Conservation (phyloP, 1,140 invertebrate species). For the Limonius californicus region DNA sequence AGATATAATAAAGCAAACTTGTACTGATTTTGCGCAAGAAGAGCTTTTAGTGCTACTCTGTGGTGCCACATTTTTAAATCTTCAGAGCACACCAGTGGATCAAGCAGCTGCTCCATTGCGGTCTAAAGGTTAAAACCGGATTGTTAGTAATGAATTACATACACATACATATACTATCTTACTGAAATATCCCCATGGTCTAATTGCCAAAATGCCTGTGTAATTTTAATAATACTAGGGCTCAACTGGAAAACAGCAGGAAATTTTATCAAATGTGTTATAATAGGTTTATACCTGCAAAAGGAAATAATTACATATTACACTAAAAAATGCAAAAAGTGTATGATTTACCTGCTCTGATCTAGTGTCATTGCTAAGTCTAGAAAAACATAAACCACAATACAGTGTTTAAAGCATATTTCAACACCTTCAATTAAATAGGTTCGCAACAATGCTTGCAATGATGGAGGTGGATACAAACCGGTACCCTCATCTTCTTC, state of each 20-base stretch:
- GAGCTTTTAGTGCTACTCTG: slow-evolving; percentile 35
- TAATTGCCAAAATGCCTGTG: slow-evolving; percentile 80
- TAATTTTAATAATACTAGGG: slow-evolving; percentile 66
- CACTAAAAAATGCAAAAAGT: no score
- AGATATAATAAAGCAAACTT: slow-evolving; percentile 40
- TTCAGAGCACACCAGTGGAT: slow-evolving; percentile 33
- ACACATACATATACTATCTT: no score
- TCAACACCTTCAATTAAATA: slow-evolving; percentile 66
- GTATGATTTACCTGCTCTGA: slow-evolving; percentile 29
- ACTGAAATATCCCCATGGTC: slow-evolving; percentile 74
- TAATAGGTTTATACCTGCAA: slow-evolving; percentile 51
- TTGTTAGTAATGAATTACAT: no score
- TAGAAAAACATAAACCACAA: slow-evolving; percentile 76
- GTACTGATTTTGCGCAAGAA: slow-evolving; percentile 40
- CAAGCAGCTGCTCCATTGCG: slow-evolving; percentile 50
- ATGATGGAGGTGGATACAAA: slow-evolving; percentile 75
- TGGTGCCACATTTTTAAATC: slow-evolving; percentile 44
- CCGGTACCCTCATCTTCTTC: slow-evolving; percentile 62
- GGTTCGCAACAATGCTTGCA: slow-evolving; percentile 70
- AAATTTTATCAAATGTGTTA: slow-evolving; percentile 68
- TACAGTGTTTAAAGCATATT: slow-evolving; percentile 66
- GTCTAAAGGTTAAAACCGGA: no score
- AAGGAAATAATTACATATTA: no score
- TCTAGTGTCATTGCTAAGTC: slow-evolving; percentile 68
- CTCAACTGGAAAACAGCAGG: slow-evolving; percentile 69